Base-by-base conservation (phyloP, 2,888 invertebrate species). In the Campoletis raptor region DNA sequence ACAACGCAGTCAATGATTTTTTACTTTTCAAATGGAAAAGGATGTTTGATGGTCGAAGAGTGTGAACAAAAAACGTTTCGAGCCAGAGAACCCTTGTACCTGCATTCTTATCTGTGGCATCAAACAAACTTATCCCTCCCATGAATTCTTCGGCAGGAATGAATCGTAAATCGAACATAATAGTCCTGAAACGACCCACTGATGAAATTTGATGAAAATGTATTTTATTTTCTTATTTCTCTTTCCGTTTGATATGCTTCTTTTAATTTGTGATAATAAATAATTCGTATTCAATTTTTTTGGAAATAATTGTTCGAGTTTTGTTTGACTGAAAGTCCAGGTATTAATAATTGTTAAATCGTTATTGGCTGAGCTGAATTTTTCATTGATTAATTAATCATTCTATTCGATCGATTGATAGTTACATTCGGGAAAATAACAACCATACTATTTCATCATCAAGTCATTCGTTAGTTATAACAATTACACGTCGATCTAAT, bases 11-110 rank as follows among this genome's bases (percentile, higher is more conserved):
- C 48, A 48, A 54, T 54, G 74, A 74, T 67, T 85, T 82, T 61
- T 30, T 82, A 74, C 78, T 74, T 82, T 74, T 79, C 69, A 57
- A 74, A 76, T 12, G 36, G 30, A 12, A 40, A 74, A 73, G 79
- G 72, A n/a, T 18, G n/a, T 3, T 24, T 77, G 69, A 0, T 48
- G 77, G 67, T 57, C n/a, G 72, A 40, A 45, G 4, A 30, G 18
- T 3, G 36, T 54, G 52, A 57, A 48, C n/a, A 61, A 66, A 66
- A 84, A 30, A 36, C 52, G 45, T 61, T 70, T 82, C 74, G 36
- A 85, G 74, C 74, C 30, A 30, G 64, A 37, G 21, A 21, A 48
- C 36, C 67, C 52, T 67, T 42, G 12, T 79, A 76, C 82, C 74
- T 85, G 54, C 40, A n/a, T 30, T n/a, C 45, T 15, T 12, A 15